A percentile compares a stretch with the other conserved stretches of the same genome.
Conservation (phyloP, 2,113 vertebrate species). For the Cettia cetti region DNA sequence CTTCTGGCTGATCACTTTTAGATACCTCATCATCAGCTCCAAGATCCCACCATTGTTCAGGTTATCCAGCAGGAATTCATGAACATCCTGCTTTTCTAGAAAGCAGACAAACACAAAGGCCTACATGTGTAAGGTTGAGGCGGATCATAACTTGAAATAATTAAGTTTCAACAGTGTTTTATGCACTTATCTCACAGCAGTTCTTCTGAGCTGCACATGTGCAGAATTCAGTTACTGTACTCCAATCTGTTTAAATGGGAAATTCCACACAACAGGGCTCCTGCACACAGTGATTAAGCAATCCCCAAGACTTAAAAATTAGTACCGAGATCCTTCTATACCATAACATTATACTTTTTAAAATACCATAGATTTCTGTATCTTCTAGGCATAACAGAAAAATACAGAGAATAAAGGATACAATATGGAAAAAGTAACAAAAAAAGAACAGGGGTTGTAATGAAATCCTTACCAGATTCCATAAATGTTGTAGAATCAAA, state of each 20-base stretch:
- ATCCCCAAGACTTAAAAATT: neutral
- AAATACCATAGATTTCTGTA: neutral
- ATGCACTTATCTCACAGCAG: neutral
- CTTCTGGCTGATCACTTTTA: conserved; percentile 88
- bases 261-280: neutral
- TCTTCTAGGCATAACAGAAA: neutral
- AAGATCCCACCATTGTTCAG: conserved; percentile 90
- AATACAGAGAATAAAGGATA: neutral
- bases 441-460: neutral
- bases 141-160: neutral
- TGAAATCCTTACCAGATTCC: conserved; percentile 82
- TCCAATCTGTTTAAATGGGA: neutral
- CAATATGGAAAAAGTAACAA: neutral
- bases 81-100: conserved; percentile 90
- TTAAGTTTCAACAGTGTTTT: neutral
- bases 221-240: neutral
- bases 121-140: neutral
- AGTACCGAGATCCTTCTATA: neutral
- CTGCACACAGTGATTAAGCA: neutral
- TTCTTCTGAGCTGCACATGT: neutral
- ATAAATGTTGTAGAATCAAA: conserved; percentile 84
- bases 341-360: neutral
- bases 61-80: conserved; percentile 85
- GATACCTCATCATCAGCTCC: conserved; percentile 91
- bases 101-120: neutral